Evolutionary conservation across 2,797 vertebrate species (phyloP).

Genomic region (Semaprochilodus insignis): DNA sequence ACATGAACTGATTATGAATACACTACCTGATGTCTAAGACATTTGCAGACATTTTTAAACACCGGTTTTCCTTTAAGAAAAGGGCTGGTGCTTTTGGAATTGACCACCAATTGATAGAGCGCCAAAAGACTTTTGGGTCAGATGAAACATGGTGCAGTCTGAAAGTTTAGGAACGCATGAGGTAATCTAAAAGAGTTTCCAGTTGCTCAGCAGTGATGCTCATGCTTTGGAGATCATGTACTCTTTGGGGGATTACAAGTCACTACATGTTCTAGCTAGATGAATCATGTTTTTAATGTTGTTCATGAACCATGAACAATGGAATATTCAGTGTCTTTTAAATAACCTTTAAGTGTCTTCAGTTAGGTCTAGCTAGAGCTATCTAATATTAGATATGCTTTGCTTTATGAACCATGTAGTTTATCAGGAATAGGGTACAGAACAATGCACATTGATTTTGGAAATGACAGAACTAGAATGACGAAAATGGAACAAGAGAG

Average conservation of each 20-base stretch:
- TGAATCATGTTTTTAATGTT: background rate
- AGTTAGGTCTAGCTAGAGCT: background rate
- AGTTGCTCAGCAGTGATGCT: background rate
- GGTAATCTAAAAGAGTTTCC: background rate
- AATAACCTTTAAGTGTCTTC: background rate
- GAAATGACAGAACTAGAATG: background rate
- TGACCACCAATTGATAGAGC: background rate
- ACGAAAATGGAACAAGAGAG: background rate
- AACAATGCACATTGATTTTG: slow-evolving; percentile 34
- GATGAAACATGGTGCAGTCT: background rate
- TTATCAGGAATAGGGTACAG: background rate
- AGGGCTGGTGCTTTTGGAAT: background rate
- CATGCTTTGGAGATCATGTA: background rate
- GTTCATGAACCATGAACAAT: background rate
- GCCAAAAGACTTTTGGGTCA: background rate
- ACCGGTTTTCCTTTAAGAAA: background rate
- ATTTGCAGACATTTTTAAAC: no score
- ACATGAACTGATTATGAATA: no score
- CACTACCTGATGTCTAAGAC: no score
- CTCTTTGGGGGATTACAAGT: background rate
- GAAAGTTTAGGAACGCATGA: background rate
- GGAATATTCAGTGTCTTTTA: background rate
- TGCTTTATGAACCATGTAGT: background rate
- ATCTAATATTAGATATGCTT: background rate
- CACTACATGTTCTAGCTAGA: background rate